Evolutionary conservation across 2,113 vertebrate genomes (phyloP), one percentile per base, ranked within the genome.

Genomic region (Hemiscyllium ocellatum): DNA sequence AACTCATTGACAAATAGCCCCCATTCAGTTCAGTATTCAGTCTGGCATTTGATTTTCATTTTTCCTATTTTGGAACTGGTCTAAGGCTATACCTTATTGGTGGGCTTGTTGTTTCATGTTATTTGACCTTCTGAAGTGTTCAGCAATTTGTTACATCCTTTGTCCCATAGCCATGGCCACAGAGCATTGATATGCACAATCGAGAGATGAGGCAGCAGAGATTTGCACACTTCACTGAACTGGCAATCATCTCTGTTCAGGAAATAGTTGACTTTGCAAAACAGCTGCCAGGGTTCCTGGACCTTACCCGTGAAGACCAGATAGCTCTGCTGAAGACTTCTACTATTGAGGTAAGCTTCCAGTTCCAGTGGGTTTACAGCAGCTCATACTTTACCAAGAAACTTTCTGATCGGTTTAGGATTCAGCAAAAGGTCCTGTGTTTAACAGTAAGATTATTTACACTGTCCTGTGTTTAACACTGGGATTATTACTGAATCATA

Each of bases 261-360:
- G 97, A 98, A 96, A 97, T 98, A 0, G 97, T 98, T 94, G 97
- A 98, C 95, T 98, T 98, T 1, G 97, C 97, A 96, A 98, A 98
- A 96, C 97, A 97, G 96, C 97, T 98, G 95, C 97, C 97, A 0
- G 97, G 97, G 69, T 98, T 98, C 96, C 96, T 98, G 94, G 97
- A 98, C 89, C 96, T 98, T 95, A 97, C 97, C 42, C 96, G 97
- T 0, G 97, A 98, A 96, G 97, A 98, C 96, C 97, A 98, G 96
- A 98, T 98, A 0, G 97, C 97, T 0, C 97, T 98, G 70, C 96
- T 98, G 13, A 98, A 98, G 96, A 97, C 97, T 0, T 98, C 97
- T 3, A 98, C 97, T 96, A 98, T 98, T 0, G 97, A 98, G 97
- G 97, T 97, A 66, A 0, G 89, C 4, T 68, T 68, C 89, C 61